Evolutionary conservation across 2,113 vertebrate species (phyloP).

Genomic region (Xenus cinereus): DNA sequence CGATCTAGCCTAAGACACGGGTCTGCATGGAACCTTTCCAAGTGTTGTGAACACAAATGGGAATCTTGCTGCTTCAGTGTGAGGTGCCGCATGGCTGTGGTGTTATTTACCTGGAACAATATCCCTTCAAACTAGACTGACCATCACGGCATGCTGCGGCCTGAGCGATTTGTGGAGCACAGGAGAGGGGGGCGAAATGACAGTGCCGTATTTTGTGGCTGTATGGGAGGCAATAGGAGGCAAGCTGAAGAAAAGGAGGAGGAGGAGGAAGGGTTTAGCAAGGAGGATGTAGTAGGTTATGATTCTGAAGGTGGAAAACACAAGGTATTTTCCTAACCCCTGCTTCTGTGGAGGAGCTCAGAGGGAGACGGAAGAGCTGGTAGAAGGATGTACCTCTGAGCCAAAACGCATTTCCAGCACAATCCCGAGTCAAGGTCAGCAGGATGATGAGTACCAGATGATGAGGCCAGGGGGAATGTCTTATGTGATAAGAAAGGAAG

Average conservation of each 20-base stretch:
- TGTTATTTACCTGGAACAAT: neutral
- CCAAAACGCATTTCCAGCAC: neutral
- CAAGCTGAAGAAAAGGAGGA: neutral
- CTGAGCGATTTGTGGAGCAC: neutral
- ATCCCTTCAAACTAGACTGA: neutral
- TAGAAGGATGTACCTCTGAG: neutral
- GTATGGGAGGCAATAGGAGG: neutral
- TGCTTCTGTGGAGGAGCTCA: neutral
- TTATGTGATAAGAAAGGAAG: neutral
- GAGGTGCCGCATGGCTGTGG: accelerated
- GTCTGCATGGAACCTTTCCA: neutral
- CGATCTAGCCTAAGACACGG: neutral
- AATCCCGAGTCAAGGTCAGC: neutral
- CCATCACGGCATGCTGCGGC: no score
- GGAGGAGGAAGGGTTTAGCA: neutral
- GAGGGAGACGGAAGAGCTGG: neutral
- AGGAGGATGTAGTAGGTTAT: neutral
- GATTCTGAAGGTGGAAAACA: neutral
- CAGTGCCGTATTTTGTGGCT: neutral
- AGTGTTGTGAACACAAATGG: neutral
- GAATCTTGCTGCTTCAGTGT: neutral
- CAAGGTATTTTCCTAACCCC: neutral
- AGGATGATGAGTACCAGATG: neutral
- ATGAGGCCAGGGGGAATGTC: neutral
- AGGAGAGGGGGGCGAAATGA: neutral